These are phyloP conservation scores for Macrochelys suwanniensis DNA, from an alignment of 2,797 vertebrate species.

Conservation along the genomic window DNA sequence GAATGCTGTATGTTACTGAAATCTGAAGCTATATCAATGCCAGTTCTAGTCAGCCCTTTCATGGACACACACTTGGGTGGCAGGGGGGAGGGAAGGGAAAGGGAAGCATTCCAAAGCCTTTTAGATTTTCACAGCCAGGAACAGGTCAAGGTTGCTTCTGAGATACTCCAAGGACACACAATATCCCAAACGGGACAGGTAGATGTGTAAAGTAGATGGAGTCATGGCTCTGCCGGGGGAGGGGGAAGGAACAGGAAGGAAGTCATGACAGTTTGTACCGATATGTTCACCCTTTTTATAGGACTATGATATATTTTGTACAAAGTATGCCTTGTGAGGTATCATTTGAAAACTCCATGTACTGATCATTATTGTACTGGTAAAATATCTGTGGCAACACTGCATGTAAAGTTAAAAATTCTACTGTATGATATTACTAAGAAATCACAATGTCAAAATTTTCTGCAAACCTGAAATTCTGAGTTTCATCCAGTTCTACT, in stretches of 20 bases:
- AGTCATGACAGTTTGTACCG: not conserved
- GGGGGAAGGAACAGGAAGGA: not conserved
- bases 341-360: not conserved
- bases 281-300: not conserved
- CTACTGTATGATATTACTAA: not conserved
- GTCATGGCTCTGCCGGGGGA: not conserved
- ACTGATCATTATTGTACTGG: not conserved
- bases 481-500: not conserved
- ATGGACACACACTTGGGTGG: not conserved
- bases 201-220: not conserved
- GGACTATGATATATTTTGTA: not conserved
- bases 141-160: not conserved
- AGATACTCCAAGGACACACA: not conserved
- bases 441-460: too few species aligned
- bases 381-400: not conserved
- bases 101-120: fast-evolving
- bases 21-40: not conserved
- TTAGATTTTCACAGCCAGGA: not conserved
- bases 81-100: not conserved
- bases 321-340: not conserved
- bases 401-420: not conserved
- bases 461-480: too few species aligned
- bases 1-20: not conserved
- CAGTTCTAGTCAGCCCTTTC: not conserved
- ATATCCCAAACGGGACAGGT: not conserved